These are phyloP conservation scores for Cheilosia grossa DNA, from an alignment of 2,888 invertebrate genomes.

Conservation along the genomic window DNA sequence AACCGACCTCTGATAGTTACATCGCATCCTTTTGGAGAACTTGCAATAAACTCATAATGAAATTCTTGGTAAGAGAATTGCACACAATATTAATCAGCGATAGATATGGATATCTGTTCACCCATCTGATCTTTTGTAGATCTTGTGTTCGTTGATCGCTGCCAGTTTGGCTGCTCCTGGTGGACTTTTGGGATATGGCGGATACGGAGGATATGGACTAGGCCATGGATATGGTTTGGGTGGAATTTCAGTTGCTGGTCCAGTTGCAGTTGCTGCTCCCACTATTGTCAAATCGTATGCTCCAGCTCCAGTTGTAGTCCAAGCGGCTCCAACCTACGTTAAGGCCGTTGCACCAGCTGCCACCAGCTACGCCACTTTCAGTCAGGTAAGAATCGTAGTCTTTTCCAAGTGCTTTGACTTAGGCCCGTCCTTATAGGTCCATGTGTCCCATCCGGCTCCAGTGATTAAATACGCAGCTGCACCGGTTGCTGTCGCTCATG, in stretches of 20 bases:
- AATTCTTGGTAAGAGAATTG: constrained; percentile 56
- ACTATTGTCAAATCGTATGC: constrained; percentile 73
- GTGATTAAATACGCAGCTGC: constrained; percentile 78
- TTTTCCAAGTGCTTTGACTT: no score
- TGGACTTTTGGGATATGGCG: constrained; percentile 75
- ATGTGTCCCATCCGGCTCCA: constrained; percentile 78
- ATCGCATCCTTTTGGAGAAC: constrained; percentile 19
- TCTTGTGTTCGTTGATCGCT: constrained; percentile 77
- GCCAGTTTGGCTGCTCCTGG: constrained; percentile 78
- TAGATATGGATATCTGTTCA: neutral
- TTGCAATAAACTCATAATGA: constrained; percentile 40
- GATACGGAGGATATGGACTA: constrained; percentile 62
- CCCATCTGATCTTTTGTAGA: constrained; percentile 74
- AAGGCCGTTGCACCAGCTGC: constrained; percentile 83
- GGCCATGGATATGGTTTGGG: constrained; percentile 57
- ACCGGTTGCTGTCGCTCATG: constrained; percentile 72
- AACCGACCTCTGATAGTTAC: constrained; percentile 47
- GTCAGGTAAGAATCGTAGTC: constrained; percentile 79
- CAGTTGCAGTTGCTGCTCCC: constrained; percentile 76
- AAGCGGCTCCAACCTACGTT: constrained; percentile 80
- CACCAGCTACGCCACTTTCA: constrained; percentile 86
- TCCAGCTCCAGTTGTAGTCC: constrained; percentile 78
- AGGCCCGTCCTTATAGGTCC: constrained; percentile 76
- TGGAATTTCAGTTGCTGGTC: constrained; percentile 75
- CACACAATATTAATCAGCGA: neutral